These are phyloP conservation scores for Drosophila dives DNA, from an alignment of 2,888 invertebrate species.

Conservation along the genomic window DNA sequence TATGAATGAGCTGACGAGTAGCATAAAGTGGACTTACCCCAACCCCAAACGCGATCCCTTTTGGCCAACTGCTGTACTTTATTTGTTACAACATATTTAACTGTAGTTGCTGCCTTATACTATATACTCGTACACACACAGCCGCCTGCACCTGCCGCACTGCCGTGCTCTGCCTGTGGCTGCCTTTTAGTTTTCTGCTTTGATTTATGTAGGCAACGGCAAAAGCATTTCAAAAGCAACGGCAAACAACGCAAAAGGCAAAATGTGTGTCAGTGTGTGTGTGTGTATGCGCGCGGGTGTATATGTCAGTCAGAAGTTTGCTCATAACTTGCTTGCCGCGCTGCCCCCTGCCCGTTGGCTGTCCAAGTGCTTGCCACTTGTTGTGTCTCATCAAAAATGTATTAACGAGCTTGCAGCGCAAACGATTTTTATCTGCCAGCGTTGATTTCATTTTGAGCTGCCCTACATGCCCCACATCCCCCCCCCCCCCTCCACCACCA, in stretches of 20 bases:
- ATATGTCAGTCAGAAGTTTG: slow-evolving; percentile 55
- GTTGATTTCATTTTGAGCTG: slow-evolving; percentile 80
- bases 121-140: slow-evolving; percentile 6
- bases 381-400: slow-evolving; percentile 83
- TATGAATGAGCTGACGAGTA: slow-evolving; percentile 79
- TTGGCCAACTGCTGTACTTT: slow-evolving; percentile 76
- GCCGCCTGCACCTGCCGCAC: slow-evolving; percentile 38
- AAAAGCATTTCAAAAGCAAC: slow-evolving; percentile 73
- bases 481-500: neutral
- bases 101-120: slow-evolving; percentile 63
- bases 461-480: slow-evolving; percentile 40
- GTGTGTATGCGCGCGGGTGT: slow-evolving; percentile 2
- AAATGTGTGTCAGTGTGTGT: slow-evolving; percentile 59
- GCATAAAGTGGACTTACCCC: slow-evolving; percentile 52
- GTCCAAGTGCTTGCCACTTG: slow-evolving; percentile 73
- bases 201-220: slow-evolving; percentile 60
- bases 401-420: slow-evolving; percentile 81
- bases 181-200: slow-evolving; percentile 69
- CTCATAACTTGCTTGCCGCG: slow-evolving; percentile 69
- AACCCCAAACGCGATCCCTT: slow-evolving; percentile 37
- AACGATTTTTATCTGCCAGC: slow-evolving; percentile 79
- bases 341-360: slow-evolving; percentile 31
- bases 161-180: slow-evolving; percentile 51
- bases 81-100: slow-evolving; percentile 80
- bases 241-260: slow-evolving; percentile 47